Evolutionary conservation across 23 tunicate genomes (phyloP).

Genomic region (Halocynthia roretzi): DNA sequence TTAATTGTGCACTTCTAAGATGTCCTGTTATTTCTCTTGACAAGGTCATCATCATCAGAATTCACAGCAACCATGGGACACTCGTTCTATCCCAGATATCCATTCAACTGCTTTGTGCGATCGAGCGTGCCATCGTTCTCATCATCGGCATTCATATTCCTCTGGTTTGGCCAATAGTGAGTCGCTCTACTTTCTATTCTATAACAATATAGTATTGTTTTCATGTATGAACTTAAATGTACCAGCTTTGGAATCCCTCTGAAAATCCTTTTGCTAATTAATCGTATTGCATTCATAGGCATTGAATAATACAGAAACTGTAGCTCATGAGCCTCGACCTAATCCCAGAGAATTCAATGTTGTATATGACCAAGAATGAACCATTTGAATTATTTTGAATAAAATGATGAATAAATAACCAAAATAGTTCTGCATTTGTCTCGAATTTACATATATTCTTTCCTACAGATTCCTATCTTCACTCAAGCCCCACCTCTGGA

Average conservation of each 20-base stretch:
- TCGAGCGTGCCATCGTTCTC: slow-evolving; percentile 15
- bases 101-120: slow-evolving; percentile 27
- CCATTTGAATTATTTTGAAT: too few relatives aligned
- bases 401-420: too few relatives aligned
- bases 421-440: background rate
- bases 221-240: background rate
- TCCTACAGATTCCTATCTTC: slow-evolving; percentile 33
- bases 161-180: slow-evolving; percentile 44
- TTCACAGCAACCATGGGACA: slow-evolving; percentile 49
- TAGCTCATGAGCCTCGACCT: too few relatives aligned
- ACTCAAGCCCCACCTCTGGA: slow-evolving; percentile 90
- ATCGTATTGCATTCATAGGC: too few relatives aligned
- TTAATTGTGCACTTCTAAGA: too few relatives aligned
- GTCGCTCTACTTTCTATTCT: background rate
- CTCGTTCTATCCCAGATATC: slow-evolving; percentile 69
- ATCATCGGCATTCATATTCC: slow-evolving; percentile 57
- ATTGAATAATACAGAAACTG: too few relatives aligned
- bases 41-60: slow-evolving; percentile 5
- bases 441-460: background rate
- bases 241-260: slow-evolving; percentile 5
- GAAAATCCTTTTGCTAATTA: background rate
- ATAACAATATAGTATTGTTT: background rate
- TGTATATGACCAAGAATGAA: too few relatives aligned
- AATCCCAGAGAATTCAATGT: too few relatives aligned
- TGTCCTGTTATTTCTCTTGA: too few relatives aligned